Evolutionary conservation across 2,888 invertebrate species (phyloP).

Genomic region (Calameuta filiformis): DNA sequence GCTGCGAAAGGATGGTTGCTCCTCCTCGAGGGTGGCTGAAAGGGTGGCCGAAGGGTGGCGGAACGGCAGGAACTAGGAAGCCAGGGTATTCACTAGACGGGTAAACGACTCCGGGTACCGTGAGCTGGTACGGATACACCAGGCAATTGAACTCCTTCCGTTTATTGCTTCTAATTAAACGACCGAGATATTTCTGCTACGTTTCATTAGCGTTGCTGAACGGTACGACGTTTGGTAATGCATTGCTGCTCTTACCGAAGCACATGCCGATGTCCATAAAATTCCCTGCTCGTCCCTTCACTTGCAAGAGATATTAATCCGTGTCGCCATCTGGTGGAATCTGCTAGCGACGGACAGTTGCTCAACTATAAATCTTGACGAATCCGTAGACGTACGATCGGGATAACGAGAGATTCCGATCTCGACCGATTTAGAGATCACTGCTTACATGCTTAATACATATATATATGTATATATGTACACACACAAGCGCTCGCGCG

Average conservation of each 20-base stretch:
- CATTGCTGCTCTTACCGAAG: conserved; percentile 25
- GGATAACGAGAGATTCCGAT: not conserved
- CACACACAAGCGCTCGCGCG: too few species aligned
- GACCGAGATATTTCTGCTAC: conserved; percentile 61
- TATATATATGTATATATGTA: too few species aligned
- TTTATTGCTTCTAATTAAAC: conserved; percentile 64
- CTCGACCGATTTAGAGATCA: not conserved
- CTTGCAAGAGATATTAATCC: not conserved
- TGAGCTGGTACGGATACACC: conserved; percentile 43
- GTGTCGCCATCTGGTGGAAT: not conserved
- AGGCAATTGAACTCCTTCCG: conserved; percentile 61
- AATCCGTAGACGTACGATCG: not conserved
- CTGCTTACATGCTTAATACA: not conserved
- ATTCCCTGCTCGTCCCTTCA: not conserved
- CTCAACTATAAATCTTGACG: not conserved
- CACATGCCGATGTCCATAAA: conserved; percentile 6
- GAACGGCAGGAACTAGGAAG: conserved; percentile 24
- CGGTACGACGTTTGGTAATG: conserved; percentile 46
- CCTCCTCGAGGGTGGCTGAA: conserved; percentile 1
- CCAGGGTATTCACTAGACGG: conserved; percentile 41
- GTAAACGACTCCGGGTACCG: conserved; percentile 41
- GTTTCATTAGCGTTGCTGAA: conserved; percentile 59
- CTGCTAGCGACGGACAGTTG: not conserved
- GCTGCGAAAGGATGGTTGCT: conserved; percentile 20
- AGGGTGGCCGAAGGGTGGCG: conserved; percentile 18